Conservation (phyloP, 2,797 vertebrate species). For the Erpetoichthys calabaricus region DNA sequence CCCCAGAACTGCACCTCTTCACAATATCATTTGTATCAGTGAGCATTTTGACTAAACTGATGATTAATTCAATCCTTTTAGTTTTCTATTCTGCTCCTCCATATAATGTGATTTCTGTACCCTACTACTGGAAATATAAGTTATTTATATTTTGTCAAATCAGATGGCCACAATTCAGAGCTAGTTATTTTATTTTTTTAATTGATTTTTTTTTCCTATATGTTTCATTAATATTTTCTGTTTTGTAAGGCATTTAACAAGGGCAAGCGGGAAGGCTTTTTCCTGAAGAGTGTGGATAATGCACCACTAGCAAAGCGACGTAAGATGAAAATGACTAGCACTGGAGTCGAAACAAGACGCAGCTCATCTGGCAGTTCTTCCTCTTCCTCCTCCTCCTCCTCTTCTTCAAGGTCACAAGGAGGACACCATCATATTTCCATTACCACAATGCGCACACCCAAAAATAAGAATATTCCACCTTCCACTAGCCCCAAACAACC, state of each 20-base stretch:
- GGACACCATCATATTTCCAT: not conserved
- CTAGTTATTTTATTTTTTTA: no score
- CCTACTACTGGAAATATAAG: no score
- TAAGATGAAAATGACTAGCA: slow-evolving; percentile 78
- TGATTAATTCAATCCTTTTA: no score
- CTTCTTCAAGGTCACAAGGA: slow-evolving; percentile 36
- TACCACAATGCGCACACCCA: no score
- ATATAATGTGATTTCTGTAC: no score
- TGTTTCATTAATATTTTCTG: not conserved
- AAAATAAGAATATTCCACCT: no score
- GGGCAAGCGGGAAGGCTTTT: slow-evolving; percentile 79
- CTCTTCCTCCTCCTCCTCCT: slow-evolving; percentile 60
- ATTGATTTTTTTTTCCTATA: not conserved
- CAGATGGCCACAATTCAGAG: no score
- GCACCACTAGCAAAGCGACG: slow-evolving; percentile 78
- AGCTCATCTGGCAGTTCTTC: slow-evolving; percentile 64
- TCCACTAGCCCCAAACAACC: not conserved
- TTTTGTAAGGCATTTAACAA: slow-evolving; percentile 68
- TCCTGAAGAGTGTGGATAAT: slow-evolving; percentile 84
- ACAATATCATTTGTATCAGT: no score
- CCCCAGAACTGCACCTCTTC: no score
- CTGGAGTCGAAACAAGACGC: slow-evolving; percentile 61
- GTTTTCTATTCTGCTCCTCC: no score
- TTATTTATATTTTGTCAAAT: no score
- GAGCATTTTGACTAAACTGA: no score